Evolutionary conservation across 2,113 vertebrate genomes (phyloP).

Genomic region (Ovis aries): ARS-UI_Ramb_v3.0 NC_056068.1:13576501-13577000

Average conservation of each 20-base stretch:
- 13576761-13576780: neutral
- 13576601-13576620: neutral
- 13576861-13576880: neutral
- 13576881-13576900: neutral
- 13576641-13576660: neutral
- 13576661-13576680: neutral
- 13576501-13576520: neutral
- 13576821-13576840: neutral
- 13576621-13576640: neutral
- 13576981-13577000: neutral
- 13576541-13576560: neutral
- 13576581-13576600: neutral
- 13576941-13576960: neutral
- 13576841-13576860: neutral
- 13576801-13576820: neutral
- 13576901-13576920: neutral
- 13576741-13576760: neutral
- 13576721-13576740: neutral
- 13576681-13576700: neutral
- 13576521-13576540: neutral
- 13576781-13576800: neutral
- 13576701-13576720: neutral
- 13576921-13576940: neutral
- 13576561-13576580: neutral
- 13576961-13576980: rapidly evolving